Evolutionary conservation across 2,113 vertebrate genomes (phyloP).

Genomic region (Salvelinus namaycush): DNA sequence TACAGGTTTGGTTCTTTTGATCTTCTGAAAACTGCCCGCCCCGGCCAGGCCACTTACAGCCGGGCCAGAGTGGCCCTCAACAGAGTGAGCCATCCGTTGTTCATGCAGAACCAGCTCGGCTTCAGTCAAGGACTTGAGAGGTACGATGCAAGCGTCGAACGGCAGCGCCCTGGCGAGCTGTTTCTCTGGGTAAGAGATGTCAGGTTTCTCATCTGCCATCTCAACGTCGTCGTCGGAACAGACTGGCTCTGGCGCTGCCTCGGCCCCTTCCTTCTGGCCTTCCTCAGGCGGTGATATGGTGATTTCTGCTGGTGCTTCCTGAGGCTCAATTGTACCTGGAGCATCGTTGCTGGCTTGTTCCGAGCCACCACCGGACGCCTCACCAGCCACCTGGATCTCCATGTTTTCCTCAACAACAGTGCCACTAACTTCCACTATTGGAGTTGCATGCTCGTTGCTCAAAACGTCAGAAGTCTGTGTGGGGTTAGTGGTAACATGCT

Average conservation of each 20-base stretch:
- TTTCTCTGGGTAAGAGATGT: conserved; percentile 30
- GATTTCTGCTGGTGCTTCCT: conserved; percentile 12
- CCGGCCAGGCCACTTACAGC: conserved; percentile 38
- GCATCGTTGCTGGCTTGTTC: conserved; percentile 6
- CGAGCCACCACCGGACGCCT: background rate
- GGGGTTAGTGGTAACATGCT: background rate
- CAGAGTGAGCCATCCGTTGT: conserved; percentile 52
- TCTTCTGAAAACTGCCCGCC: conserved; percentile 42
- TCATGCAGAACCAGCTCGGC: conserved; percentile 64
- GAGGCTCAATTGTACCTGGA: no score
- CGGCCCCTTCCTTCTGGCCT: background rate
- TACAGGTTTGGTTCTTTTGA: conserved; percentile 50
- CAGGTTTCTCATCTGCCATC: background rate
- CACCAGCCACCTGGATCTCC: conserved; percentile 7
- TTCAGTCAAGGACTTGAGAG: conserved; percentile 78
- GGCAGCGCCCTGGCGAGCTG: conserved; percentile 57
- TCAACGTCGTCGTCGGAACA: conserved; percentile 48
- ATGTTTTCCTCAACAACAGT: background rate
- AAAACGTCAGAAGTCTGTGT: conserved; percentile 20
- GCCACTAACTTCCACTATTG: background rate
- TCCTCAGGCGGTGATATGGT: conserved; percentile 10
- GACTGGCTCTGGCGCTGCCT: conserved; percentile 47
- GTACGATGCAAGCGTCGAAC: conserved; percentile 90
- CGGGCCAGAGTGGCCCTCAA: conserved; percentile 37
- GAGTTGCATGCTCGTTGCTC: background rate